phyloP scores from a whole-genome alignment of 2,797 vertebrate species.

The Eurystomus glaucurus region DNA sequence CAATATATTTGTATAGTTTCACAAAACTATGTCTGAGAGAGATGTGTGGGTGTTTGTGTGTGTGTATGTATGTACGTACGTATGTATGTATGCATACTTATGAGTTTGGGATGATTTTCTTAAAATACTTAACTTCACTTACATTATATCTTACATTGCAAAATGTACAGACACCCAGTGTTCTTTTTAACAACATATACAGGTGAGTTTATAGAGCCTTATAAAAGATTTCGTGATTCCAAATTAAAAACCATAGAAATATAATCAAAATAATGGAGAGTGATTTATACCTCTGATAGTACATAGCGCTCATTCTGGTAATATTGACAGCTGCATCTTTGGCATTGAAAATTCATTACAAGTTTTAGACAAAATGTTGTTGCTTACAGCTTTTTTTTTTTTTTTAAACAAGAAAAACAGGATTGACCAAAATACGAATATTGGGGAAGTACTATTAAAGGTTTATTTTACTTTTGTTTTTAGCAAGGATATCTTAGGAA shows the following conservation, averaged over 20 bases:
- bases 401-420: conserved; percentile 77
- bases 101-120: conserved; percentile 77
- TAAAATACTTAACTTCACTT: conserved; percentile 86
- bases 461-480: conserved; percentile 73
- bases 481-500: conserved; percentile 83
- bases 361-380: conserved; percentile 84
- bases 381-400: conserved; percentile 78
- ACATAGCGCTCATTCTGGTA: conserved; percentile 81
- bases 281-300: conserved; percentile 82
- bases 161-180: conserved; percentile 87
- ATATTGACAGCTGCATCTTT: conserved; percentile 87
- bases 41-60: conserved; percentile 66
- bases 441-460: conserved; percentile 80
- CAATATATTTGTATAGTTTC: conserved; percentile 78
- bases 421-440: conserved; percentile 79
- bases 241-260: conserved; percentile 87
- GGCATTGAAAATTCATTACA: conserved; percentile 87
- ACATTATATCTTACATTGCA: conserved; percentile 86
- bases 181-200: conserved; percentile 85
- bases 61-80: not conserved
- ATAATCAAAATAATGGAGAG: conserved; percentile 82
- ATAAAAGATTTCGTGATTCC: conserved; percentile 83
- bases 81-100: conserved; percentile 56
- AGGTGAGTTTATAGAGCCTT: conserved; percentile 82
- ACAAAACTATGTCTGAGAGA: conserved; percentile 84